phyloP scores from a whole-genome alignment of 2,888 invertebrate genomes.

The Crepidodera aurea region DNA sequence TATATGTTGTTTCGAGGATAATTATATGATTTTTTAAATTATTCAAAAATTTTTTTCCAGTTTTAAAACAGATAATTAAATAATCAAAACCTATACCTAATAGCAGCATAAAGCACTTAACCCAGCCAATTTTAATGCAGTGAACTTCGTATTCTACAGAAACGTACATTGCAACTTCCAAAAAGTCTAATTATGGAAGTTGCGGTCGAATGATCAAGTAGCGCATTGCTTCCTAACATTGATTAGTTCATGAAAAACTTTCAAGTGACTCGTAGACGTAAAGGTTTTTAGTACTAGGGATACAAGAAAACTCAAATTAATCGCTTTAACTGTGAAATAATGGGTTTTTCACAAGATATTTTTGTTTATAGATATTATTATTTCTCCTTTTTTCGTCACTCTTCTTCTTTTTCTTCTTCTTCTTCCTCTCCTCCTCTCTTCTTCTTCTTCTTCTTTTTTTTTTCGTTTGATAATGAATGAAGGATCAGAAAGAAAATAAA shows the following conservation, averaged over 20 bases:
- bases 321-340: background rate
- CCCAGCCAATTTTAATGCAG: constrained; percentile 23
- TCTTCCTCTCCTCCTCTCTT: too few species aligned
- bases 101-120: background rate
- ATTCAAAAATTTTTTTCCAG: too few species aligned
- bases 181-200: constrained; percentile 55
- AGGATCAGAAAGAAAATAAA: too few species aligned
- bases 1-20: too few species aligned
- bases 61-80: background rate
- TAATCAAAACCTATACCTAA: background rate
- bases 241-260: constrained; percentile 57
- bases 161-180: constrained; percentile 28
- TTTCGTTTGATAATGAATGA: too few species aligned
- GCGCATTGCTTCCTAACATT: constrained; percentile 54
- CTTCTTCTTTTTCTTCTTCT: too few species aligned
- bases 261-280: constrained; percentile 50
- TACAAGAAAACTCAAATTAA: background rate
- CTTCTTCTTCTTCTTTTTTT: too few species aligned
- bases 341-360: too few species aligned
- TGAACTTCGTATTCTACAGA: constrained; percentile 14
- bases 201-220: constrained; percentile 51
- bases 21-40: too few species aligned
- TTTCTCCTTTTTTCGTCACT: too few species aligned
- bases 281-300: constrained; percentile 43
- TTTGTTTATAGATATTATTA: too few species aligned